These are phyloP conservation scores for Pipa parva DNA, from an alignment of 2,113 vertebrate genomes.

Conservation along the genomic window DNA sequence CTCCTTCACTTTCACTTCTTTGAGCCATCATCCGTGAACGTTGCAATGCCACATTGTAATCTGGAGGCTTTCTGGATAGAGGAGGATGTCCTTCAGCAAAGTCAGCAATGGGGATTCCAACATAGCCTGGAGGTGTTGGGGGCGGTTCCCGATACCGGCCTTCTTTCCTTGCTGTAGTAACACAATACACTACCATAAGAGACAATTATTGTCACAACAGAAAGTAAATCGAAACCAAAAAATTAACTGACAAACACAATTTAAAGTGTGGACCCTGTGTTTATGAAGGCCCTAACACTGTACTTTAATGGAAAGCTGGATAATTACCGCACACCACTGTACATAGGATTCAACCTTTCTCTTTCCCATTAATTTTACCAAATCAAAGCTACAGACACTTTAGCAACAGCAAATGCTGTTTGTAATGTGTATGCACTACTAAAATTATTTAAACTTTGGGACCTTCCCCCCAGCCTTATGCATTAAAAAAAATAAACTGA, in stretches of 20 bases:
- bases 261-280: no score
- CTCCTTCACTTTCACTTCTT: constrained; percentile 69
- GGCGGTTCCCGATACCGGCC: constrained; percentile 90
- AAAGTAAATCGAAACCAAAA: constrained; percentile 12
- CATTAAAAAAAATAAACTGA: no score
- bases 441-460: no score
- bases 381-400: no score
- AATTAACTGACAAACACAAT: background rate
- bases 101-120: constrained; percentile 88
- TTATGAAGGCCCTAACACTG: no score
- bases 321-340: no score
- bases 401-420: no score
- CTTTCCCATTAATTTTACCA: no score
- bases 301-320: no score
- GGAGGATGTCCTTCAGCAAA: constrained; percentile 77
- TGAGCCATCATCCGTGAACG: constrained; percentile 90
- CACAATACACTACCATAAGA: constrained; percentile 42
- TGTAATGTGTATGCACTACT: no score
- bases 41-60: constrained; percentile 94
- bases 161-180: constrained; percentile 81
- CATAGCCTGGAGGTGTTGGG: constrained; percentile 91
- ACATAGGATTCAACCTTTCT: no score
- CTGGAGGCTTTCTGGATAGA: constrained; percentile 81
- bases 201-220: constrained; percentile 21
- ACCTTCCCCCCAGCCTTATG: no score